A percentile compares a stretch with the other conserved stretches of the same genome.
phyloP scores from a whole-genome alignment of 1,140 invertebrate genomes.

The Hyles euphorbiae region DNA sequence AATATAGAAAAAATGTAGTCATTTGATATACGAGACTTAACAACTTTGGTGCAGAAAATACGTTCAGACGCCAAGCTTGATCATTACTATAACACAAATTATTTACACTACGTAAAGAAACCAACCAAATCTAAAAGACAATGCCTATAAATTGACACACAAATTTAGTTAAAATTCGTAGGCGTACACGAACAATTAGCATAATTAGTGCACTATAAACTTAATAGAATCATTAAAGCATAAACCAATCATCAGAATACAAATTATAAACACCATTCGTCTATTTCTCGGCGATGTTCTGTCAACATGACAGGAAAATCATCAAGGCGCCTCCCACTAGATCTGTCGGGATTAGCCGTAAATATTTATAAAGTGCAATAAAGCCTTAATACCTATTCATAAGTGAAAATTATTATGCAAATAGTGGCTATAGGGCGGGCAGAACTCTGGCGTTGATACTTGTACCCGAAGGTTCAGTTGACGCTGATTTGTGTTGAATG shows the following conservation, averaged over 20 bases:
- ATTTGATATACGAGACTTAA: no score
- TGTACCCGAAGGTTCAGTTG: constrained; percentile 31
- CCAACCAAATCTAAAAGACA: not conserved
- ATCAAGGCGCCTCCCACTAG: constrained; percentile 43
- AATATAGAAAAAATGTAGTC: no score
- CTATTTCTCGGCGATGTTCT: constrained; percentile 47
- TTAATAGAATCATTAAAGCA: constrained; percentile 26
- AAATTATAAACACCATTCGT: constrained; percentile 51
- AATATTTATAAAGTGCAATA: constrained; percentile 71
- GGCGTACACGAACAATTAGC: no score
- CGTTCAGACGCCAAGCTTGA: no score
- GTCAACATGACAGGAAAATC: constrained; percentile 57
- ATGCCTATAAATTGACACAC: not conserved
- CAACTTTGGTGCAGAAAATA: no score
- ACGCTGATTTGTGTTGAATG: constrained; percentile 33
- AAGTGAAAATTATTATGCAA: constrained; percentile 75
- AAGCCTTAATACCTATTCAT: constrained; percentile 71
- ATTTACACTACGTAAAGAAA: not conserved
- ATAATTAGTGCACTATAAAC: constrained; percentile 11
- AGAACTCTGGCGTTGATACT: constrained; percentile 43
- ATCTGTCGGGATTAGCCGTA: constrained; percentile 42
- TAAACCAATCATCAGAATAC: constrained; percentile 20
- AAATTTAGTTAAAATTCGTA: no score
- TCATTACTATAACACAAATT: no score
- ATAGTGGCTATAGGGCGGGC: constrained; percentile 57